Percentiles rank a stretch among this genome's conserved stretches.
Conservation (phyloP, 2,888 invertebrate genomes). For the Heliconius erato region DNA sequence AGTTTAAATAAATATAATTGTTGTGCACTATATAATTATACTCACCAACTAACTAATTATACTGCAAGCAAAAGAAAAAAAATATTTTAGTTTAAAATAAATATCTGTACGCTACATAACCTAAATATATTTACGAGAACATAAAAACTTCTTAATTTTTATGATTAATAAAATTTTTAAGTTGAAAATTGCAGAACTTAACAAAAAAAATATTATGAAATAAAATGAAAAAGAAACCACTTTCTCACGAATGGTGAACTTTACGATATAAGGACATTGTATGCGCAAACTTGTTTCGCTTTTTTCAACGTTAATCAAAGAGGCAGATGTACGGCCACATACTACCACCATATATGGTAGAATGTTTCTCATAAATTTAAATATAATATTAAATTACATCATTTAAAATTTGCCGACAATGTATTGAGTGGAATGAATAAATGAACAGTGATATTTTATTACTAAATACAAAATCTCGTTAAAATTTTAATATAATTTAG, state of each 20-base stretch:
- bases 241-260: slow-evolving; percentile 45
- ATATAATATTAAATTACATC: slow-evolving; percentile 12
- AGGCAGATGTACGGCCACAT: slow-evolving; percentile 39
- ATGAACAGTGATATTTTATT: not conserved
- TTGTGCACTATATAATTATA: not conserved
- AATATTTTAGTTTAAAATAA: not conserved
- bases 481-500: not conserved
- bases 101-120: not conserved
- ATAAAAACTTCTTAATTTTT: not conserved
- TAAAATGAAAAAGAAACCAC: slow-evolving; percentile 33
- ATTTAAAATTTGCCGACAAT: slow-evolving; percentile 8
- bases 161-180: slow-evolving; percentile 17
- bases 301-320: slow-evolving; percentile 49
- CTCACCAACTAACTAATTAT: not conserved
- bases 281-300: slow-evolving; percentile 43
- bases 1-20: no score
- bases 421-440: not conserved
- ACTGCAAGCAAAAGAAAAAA: not conserved
- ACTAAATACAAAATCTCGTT: not conserved
- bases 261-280: slow-evolving; percentile 40
- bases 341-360: slow-evolving; percentile 31
- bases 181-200: slow-evolving; percentile 1
- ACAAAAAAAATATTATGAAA: slow-evolving; percentile 16
- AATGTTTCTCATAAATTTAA: slow-evolving; percentile 37
- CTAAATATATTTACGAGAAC: not conserved